phyloP scores from a whole-genome alignment of 2,888 invertebrate species.

The Polydrusus cervinus region DNA sequence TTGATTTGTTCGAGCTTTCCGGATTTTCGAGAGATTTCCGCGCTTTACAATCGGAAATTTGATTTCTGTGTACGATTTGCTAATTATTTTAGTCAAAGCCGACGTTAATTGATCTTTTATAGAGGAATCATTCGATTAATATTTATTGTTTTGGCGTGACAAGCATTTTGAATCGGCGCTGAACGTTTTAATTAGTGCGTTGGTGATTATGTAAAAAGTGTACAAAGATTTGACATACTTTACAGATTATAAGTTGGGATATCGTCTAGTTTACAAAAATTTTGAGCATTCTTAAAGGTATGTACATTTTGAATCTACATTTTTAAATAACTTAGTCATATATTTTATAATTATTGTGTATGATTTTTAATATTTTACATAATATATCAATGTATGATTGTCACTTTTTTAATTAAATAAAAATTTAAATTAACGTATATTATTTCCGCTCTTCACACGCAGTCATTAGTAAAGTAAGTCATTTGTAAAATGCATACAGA shows the following conservation, averaged over 20 bases:
- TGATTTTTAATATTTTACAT: too few relatives aligned
- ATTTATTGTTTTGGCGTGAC: background rate
- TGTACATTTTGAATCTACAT: background rate
- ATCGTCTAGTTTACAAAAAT: background rate
- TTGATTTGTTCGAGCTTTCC: slow-evolving; percentile 13
- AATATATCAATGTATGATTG: too few relatives aligned
- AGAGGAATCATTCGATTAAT: background rate
- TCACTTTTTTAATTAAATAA: too few relatives aligned
- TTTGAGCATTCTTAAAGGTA: background rate
- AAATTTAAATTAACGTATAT: too few relatives aligned
- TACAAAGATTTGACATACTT: background rate
- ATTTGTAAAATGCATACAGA: too few relatives aligned
- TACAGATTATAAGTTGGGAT: background rate
- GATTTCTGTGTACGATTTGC: background rate
- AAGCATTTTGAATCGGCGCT: background rate
- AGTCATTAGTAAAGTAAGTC: too few relatives aligned
- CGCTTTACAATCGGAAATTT: slow-evolving; percentile 1
- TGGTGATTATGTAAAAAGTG: slow-evolving; percentile 8
- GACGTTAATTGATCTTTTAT: background rate
- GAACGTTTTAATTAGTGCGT: background rate
- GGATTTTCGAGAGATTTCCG: slow-evolving; percentile 12
- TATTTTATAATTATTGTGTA: too few relatives aligned
- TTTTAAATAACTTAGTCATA: too few relatives aligned
- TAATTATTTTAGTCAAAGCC: background rate
- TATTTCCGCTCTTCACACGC: too few relatives aligned